Conservation (phyloP, 2,113 vertebrate genomes). For the Pollachius pollachius region DNA sequence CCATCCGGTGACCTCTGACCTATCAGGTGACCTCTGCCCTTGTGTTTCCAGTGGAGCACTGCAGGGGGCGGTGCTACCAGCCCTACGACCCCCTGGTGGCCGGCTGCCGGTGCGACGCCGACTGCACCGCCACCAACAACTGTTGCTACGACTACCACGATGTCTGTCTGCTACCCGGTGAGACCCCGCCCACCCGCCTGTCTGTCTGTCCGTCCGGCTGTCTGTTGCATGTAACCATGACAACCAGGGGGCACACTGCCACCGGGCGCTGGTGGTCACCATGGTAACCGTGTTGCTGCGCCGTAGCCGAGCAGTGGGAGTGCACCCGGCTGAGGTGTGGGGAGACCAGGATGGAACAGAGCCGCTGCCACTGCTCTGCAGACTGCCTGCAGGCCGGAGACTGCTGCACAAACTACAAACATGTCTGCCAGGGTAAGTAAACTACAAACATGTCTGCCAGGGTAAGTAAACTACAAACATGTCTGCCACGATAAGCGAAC, state of each 20-base stretch:
- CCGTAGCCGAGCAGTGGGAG: slow-evolving; percentile 64
- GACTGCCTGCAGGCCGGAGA: slow-evolving; percentile 65
- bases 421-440: slow-evolving; percentile 62
- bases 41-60: slow-evolving; percentile 16
- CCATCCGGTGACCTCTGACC: too few species aligned
- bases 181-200: slow-evolving; percentile 19
- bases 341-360: slow-evolving; percentile 55
- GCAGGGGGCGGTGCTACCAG: slow-evolving; percentile 60
- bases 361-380: slow-evolving; percentile 67
- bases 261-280: background rate
- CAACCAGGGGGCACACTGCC: too few species aligned
- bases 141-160: slow-evolving; percentile 68
- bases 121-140: slow-evolving; percentile 38
- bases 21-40: too few species aligned
- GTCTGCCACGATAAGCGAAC: slow-evolving; percentile 66
- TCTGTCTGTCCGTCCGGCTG: background rate
- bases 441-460: background rate
- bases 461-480: slow-evolving; percentile 51
- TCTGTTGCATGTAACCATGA: too few species aligned
- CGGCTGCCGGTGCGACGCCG: slow-evolving; percentile 60
- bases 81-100: slow-evolving; percentile 26
- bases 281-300: background rate
- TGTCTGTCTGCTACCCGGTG: slow-evolving; percentile 56
- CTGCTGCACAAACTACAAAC: slow-evolving; percentile 73
- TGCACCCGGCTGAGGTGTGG: slow-evolving; percentile 67